Percentiles rank a stretch among this genome's conserved stretches.
Conservation (phyloP, 2,113 vertebrate species). For the Larimichthys polyactis region DNA sequence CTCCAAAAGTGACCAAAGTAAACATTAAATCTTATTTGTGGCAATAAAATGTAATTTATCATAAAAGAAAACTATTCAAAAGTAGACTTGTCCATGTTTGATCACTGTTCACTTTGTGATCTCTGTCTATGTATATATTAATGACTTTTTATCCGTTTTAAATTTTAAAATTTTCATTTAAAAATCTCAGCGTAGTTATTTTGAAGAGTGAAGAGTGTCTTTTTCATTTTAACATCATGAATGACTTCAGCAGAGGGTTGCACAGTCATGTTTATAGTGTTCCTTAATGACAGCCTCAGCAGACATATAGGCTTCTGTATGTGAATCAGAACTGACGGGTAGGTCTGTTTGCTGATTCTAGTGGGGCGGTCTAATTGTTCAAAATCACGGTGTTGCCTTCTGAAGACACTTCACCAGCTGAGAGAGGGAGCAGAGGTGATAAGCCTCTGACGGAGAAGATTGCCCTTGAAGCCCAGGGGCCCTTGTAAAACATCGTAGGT, state of each 20-base stretch:
- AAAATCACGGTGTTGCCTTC: slow-evolving; percentile 47
- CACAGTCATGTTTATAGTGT: not conserved
- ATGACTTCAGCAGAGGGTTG: not conserved
- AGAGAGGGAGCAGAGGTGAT: slow-evolving; percentile 58
- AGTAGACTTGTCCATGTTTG: not conserved
- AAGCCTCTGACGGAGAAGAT: slow-evolving; percentile 33
- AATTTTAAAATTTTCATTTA: too few relatives aligned
- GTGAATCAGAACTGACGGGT: slow-evolving; percentile 29
- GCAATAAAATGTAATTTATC: not conserved
- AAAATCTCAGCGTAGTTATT: not conserved
- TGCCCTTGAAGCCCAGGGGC: slow-evolving; percentile 33
- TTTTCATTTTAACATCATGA: not conserved
- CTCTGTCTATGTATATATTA: not conserved
- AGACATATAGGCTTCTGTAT: not conserved
- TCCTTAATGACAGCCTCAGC: slow-evolving; percentile 3
- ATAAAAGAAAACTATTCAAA: not conserved
- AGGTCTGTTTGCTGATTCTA: slow-evolving; percentile 20
- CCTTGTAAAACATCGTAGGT: slow-evolving; percentile 64
- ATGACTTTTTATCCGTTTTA: not conserved
- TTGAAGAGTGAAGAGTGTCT: not conserved
- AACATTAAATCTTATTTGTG: not conserved
- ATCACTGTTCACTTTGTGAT: not conserved
- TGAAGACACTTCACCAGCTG: slow-evolving; percentile 36
- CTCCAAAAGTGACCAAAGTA: too few relatives aligned
- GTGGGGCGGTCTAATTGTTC: slow-evolving; percentile 40